Conservation (phyloP, 2,113 vertebrate genomes). For the Larimichthys polyactis region DNA sequence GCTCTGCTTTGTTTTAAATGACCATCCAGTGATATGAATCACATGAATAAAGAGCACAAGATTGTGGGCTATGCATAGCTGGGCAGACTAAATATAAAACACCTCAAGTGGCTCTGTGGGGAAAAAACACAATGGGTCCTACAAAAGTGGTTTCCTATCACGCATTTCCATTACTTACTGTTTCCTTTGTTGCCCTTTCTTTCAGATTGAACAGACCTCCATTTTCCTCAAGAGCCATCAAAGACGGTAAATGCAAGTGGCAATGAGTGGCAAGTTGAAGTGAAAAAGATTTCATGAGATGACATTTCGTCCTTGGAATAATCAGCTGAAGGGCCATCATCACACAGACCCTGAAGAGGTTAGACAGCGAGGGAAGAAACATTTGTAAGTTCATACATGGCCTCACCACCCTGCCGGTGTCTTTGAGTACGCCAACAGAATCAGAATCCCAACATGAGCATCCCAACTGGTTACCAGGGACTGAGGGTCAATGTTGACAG, state of each 20-base stretch:
- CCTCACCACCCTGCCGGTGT: conserved; percentile 55
- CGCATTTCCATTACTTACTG: conserved; percentile 16
- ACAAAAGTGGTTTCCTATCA: conserved; percentile 4
- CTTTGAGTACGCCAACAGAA: conserved; percentile 50
- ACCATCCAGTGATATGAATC: not conserved
- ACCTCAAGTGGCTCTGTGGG: not conserved
- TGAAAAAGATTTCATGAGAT: conserved; percentile 56
- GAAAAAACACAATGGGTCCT: not conserved
- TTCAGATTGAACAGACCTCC: conserved; percentile 60
- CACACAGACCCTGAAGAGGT: conserved; percentile 17
- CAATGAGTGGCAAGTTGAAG: conserved; percentile 14
- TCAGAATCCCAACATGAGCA: conserved; percentile 75
- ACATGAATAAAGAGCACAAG: conserved; percentile 1
- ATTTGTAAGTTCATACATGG: conserved; percentile 70
- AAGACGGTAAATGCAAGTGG: conserved; percentile 25
- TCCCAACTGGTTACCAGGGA: conserved; percentile 69
- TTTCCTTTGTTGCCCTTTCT: conserved; percentile 45
- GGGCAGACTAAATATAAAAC: conserved; percentile 5
- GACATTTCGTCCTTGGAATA: conserved; percentile 50
- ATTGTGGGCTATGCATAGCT: not conserved
- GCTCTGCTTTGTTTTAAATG: conserved; percentile 5
- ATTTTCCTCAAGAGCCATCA: conserved; percentile 33
- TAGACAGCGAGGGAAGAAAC: conserved; percentile 15
- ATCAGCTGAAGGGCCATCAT: conserved; percentile 43
- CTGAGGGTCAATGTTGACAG: conserved; percentile 71